Evolutionary conservation across 1,140 invertebrate species (phyloP).

Genomic region (Rhopalosiphum maidis): DNA sequence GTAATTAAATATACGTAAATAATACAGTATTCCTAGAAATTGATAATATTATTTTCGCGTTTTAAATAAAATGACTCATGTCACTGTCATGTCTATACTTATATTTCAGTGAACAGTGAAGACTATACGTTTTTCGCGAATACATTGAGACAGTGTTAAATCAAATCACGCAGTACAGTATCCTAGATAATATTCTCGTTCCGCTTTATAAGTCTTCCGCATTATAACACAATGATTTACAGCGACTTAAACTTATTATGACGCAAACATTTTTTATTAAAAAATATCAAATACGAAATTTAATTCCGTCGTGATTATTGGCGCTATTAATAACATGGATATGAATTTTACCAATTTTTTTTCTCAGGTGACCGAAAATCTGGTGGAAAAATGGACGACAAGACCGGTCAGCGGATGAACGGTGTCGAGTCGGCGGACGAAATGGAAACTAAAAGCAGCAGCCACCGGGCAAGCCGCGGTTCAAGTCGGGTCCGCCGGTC

Average conservation of each 20-base stretch:
- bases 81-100: no score
- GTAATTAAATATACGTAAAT: no score
- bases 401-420: conserved; percentile 25
- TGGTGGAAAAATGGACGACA: neutral
- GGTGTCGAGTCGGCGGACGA: neutral
- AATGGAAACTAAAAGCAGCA: conserved; percentile 52
- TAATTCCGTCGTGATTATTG: neutral
- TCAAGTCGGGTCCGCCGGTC: conserved; percentile 10
- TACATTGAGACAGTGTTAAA: no score
- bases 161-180: no score
- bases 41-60: no score
- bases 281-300: neutral
- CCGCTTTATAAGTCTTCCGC: no score
- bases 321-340: neutral
- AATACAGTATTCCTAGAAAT: no score
- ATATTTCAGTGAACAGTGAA: no score
- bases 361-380: neutral
- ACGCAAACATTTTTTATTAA: neutral
- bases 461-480: conserved; percentile 36
- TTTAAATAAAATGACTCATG: no score
- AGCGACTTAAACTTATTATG: neutral
- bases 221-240: no score
- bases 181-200: no score
- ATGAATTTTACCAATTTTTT: neutral
- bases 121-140: no score